Conservation (phyloP, 2,888 invertebrate genomes). For the Caenorhabditis zanzibari region DNA sequence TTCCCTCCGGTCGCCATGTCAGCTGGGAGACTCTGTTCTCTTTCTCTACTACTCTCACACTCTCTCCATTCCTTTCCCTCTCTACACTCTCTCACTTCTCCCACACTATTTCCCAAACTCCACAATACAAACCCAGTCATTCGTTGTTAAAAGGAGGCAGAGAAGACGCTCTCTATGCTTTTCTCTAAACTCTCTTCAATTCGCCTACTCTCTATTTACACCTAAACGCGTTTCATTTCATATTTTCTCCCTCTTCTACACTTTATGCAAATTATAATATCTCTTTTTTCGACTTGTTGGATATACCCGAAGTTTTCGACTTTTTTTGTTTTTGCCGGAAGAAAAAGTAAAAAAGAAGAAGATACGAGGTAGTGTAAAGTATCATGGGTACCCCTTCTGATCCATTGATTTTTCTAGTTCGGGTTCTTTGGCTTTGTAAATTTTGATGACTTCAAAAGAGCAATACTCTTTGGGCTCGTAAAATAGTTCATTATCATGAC, state of each 20-base stretch:
- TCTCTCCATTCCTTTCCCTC: not conserved
- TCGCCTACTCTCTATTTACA: not conserved
- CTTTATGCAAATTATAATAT: constrained; percentile 33
- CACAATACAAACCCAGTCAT: constrained; percentile 49
- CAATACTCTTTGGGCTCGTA: not conserved
- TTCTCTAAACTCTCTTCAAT: constrained; percentile 6
- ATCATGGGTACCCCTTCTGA: not conserved
- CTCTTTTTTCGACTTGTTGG: not conserved
- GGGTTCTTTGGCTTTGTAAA: no score
- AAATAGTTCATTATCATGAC: no score
- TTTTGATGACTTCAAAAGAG: constrained; percentile 25
- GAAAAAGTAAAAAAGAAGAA: constrained; percentile 13
- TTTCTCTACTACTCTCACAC: not conserved
- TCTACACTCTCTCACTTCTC: not conserved
- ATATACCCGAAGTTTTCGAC: not conserved
- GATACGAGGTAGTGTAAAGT: constrained; percentile 32
- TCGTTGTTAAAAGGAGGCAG: constrained; percentile 50
- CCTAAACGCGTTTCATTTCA: constrained; percentile 56
- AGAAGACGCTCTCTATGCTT: constrained; percentile 9
- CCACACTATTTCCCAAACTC: not conserved
- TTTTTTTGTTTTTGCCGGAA: not conserved
- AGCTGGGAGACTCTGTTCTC: constrained; percentile 36
- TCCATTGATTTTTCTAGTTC: no score
- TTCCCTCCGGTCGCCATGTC: constrained; percentile 49
- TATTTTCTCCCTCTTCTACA: constrained; percentile 24